Conservation (phyloP, 2,797 vertebrate species). For the Propithecus perrieri region DNA sequence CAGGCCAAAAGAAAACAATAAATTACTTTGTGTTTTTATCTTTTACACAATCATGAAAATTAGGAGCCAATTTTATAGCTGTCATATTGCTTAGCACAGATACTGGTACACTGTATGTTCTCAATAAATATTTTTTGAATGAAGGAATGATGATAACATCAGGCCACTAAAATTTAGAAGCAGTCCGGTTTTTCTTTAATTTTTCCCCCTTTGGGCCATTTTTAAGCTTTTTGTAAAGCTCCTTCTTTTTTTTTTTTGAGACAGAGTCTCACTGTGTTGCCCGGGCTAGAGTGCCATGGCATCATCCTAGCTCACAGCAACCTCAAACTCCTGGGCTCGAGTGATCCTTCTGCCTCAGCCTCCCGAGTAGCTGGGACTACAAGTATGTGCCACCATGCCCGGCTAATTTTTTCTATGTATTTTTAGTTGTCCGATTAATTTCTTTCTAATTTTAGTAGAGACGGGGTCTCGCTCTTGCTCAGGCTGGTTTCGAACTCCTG, state of each 20-base stretch:
- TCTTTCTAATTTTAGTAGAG: too few relatives aligned
- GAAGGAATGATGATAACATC: background rate
- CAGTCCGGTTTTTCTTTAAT: background rate
- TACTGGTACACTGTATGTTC: background rate
- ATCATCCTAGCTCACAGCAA: too few relatives aligned
- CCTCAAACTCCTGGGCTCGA: too few relatives aligned
- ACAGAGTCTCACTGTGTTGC: too few relatives aligned
- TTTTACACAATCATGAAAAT: background rate
- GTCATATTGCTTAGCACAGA: background rate
- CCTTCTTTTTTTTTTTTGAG: background rate
- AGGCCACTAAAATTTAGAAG: background rate
- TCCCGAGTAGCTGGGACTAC: too few relatives aligned
- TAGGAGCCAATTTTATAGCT: background rate
- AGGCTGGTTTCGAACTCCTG: too few relatives aligned
- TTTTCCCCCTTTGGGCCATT: background rate
- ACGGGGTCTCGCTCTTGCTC: too few relatives aligned
- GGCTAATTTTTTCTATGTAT: too few relatives aligned
- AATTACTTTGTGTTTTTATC: background rate
- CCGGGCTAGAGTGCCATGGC: too few relatives aligned
- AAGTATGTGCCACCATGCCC: too few relatives aligned
- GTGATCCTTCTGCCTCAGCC: too few relatives aligned
- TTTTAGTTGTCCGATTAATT: too few relatives aligned
- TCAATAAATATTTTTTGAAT: conserved; percentile 40
- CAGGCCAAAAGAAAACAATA: background rate
- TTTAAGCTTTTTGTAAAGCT: background rate